A percentile compares a stretch with the other conserved stretches of the same genome.
phyloP scores from a whole-genome alignment of 1,140 invertebrate species.

The Polypedilum pembai region DNA sequence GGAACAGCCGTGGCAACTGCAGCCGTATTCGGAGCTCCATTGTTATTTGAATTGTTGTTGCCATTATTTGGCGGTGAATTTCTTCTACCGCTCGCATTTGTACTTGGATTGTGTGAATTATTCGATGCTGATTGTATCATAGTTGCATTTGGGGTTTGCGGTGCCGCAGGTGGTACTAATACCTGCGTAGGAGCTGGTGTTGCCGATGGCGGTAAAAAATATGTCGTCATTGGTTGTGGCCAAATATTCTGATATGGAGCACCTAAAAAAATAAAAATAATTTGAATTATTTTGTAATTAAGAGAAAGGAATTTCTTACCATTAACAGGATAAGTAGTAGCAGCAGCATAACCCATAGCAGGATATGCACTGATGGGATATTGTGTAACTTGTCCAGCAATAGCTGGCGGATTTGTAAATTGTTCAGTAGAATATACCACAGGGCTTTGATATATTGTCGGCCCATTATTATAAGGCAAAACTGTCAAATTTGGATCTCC shows the following conservation, averaged over 20 bases:
- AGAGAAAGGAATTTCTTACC: constrained; percentile 34
- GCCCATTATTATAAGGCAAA: constrained; percentile 38
- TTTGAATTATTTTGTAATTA: neutral
- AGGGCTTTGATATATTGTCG: constrained; percentile 41
- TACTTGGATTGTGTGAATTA: constrained; percentile 22
- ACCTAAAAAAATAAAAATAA: neutral
- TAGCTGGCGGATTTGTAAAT: constrained; percentile 32
- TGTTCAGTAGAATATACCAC: constrained; percentile 42
- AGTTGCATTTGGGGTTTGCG: constrained; percentile 25
- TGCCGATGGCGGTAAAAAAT: constrained; percentile 38
- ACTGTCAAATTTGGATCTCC: constrained; percentile 34
- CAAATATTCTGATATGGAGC: constrained; percentile 32
- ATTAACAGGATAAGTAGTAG: constrained; percentile 40
- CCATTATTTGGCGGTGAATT: constrained; percentile 37
- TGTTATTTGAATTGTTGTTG: constrained; percentile 32
- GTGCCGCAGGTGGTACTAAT: neutral
- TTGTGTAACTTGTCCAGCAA: constrained; percentile 38
- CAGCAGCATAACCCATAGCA: constrained; percentile 29
- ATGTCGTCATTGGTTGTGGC: constrained; percentile 41
- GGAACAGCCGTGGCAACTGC: constrained; percentile 34
- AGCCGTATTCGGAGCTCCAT: constrained; percentile 31
- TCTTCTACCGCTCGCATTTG: constrained; percentile 36
- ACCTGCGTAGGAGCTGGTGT: neutral
- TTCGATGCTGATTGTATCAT: neutral
- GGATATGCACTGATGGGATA: constrained; percentile 35